These are phyloP conservation scores for Pagetopsis macropterus DNA, from an alignment of 2,797 vertebrate genomes.

Conservation along the genomic window DNA sequence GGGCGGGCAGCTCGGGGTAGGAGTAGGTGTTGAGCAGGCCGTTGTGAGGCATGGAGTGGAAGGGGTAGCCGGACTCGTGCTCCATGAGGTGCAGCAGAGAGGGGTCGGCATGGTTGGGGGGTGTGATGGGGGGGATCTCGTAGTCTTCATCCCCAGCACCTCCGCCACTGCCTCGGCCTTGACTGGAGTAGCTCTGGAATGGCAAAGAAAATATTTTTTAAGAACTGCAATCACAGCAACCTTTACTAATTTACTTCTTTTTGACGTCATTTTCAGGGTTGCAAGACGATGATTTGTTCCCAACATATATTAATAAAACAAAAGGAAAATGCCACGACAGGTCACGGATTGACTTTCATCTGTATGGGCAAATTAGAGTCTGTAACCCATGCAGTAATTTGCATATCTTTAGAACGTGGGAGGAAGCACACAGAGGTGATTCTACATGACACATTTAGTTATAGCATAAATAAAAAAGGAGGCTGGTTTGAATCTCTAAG, in stretches of 20 bases:
- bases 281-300: background rate
- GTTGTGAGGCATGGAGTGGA: constrained; percentile 94
- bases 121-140: constrained; percentile 98
- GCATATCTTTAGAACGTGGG: constrained; percentile 20
- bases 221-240: background rate
- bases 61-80: constrained; percentile 94
- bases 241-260: background rate
- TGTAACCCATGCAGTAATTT: constrained; percentile 25
- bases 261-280: background rate
- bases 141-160: constrained; percentile 94
- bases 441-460: constrained; percentile 20
- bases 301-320: background rate
- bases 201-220: constrained; percentile 7
- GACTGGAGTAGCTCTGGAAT: constrained; percentile 80
- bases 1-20: constrained; percentile 96
- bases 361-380: background rate
- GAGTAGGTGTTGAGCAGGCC: constrained; percentile 96
- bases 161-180: constrained; percentile 83
- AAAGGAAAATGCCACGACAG: constrained; percentile 2
- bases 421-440: constrained; percentile 8
- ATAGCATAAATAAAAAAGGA: constrained; percentile 8
- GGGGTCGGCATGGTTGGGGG: constrained; percentile 95
- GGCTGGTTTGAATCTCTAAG: constrained; percentile 8
- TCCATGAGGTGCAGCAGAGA: constrained; percentile 97
- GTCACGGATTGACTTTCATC: constrained; percentile 15